Base-by-base conservation (phyloP, 2,113 vertebrate species). In the Puffinus mauretanicus region DNA sequence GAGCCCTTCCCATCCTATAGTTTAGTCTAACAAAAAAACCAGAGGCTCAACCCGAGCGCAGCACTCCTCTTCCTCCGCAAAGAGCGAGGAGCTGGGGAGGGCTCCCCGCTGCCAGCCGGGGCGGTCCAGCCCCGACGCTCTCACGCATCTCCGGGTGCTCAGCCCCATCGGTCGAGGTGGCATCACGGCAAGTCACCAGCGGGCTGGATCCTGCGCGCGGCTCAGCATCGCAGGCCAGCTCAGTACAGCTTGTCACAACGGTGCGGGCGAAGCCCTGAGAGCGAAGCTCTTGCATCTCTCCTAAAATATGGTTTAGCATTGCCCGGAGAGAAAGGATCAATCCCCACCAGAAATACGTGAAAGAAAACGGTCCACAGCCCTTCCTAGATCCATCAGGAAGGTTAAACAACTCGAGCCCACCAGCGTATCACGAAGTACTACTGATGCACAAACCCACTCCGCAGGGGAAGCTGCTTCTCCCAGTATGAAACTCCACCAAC, bases 341-440 rank as follows among this genome's bases (percentile, higher is more conserved):
- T 61, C 29, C 44, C 10, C 36, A 6, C 40, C 1, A 19, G 34
- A 44, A 58, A 21, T 1, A 20, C 0, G 1, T 2, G 40, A 44
- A 32, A 67, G 22, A 44, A 61, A 52, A 54, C 2, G 1, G 38
- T 7, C 34, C 13, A 11, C 58, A 36, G 34, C 44, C 32, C 22
- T 42, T 16, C 25, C 8, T 2, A 49, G 17, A 55, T 13, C 40
- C 71, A 21, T 7, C 76, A 52, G 27, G 65, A 62, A 72, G 6
- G 58, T 42, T 44, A 64, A 88, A 64, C 8, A 46, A 15, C 8
- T 42, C 3, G 16, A 49, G 27, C 62, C 36, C 46, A 84, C 55
- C 60, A 54, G 21, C 2, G 4, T 0, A 15, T 0, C 49, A 11
- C 14, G 8, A 62, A 25, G 25, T 2, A 11, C 32, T 21, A 8